phyloP scores from a whole-genome alignment of 2,888 invertebrate species.

The Micoletzkya japonica region DNA sequence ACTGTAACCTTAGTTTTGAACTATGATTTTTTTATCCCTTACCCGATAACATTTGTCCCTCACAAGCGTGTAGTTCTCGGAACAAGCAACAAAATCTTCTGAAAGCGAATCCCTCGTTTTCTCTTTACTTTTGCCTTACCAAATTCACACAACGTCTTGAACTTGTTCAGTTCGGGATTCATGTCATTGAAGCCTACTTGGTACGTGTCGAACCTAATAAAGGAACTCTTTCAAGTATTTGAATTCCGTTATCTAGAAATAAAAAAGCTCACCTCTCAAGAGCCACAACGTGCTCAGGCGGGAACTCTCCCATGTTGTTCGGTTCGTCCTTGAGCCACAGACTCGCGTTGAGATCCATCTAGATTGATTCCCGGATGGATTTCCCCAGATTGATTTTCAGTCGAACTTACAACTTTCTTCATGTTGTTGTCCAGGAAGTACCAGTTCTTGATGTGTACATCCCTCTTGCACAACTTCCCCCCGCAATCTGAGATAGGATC shows the following conservation, averaged over 20 bases:
- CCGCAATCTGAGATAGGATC: not conserved
- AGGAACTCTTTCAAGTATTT: not conserved
- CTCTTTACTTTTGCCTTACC: conserved; percentile 6
- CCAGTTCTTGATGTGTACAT: conserved; percentile 23
- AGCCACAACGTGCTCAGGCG: conserved; percentile 30
- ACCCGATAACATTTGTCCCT: conserved; percentile 31
- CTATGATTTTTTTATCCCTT: not conserved
- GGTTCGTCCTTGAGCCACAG: conserved; percentile 33
- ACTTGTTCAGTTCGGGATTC: conserved; percentile 28
- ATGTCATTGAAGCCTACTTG: conserved; percentile 29
- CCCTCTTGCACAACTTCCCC: conserved; percentile 8
- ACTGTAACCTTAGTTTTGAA: no score
- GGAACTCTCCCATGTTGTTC: conserved; percentile 24
- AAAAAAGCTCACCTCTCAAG: conserved; percentile 25
- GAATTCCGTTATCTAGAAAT: not conserved
- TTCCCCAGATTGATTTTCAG: not conserved
- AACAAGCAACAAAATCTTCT: conserved; percentile 29
- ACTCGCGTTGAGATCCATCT: conserved; percentile 2
- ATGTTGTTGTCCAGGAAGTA: conserved; percentile 19
- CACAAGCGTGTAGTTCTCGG: conserved; percentile 30
- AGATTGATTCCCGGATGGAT: not conserved
- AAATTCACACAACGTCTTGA: conserved; percentile 32
- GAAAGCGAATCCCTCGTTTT: no score
- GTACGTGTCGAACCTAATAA: conserved; percentile 23
- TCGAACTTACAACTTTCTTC: conserved; percentile 16